Conservation (phyloP, 2,113 vertebrate species). For the Sardina pilchardus region DNA sequence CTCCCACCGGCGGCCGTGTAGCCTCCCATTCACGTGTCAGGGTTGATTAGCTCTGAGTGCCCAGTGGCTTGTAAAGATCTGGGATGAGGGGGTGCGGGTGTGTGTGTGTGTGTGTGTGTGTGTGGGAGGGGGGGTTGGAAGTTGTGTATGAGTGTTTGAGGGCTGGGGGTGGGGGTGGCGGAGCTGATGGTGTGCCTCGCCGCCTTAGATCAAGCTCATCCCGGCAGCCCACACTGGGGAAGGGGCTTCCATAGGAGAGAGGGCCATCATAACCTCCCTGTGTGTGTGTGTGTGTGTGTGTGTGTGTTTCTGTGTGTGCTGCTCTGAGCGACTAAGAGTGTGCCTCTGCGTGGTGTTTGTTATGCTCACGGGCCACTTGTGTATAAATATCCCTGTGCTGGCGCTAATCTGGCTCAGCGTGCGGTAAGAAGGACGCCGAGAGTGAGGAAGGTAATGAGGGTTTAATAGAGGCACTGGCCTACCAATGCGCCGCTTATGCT, state of each 20-base stretch:
- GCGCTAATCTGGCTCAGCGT: constrained; percentile 24
- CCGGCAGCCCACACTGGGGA: background rate
- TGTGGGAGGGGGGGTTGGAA: background rate
- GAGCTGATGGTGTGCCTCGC: constrained; percentile 18
- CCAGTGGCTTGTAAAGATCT: constrained; percentile 43
- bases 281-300: background rate
- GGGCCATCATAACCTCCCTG: background rate
- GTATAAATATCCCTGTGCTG: constrained; percentile 30
- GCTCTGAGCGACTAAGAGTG: background rate
- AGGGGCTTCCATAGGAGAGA: background rate
- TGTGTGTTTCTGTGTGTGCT: background rate
- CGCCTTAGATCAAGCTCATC: constrained; percentile 20
- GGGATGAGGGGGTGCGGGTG: background rate
- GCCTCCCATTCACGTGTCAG: constrained; percentile 41
- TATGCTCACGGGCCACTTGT: background rate
- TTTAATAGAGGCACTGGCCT: constrained; percentile 20
- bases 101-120: background rate
- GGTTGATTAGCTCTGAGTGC: constrained; percentile 34
- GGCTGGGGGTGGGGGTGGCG: background rate
- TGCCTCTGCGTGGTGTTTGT: background rate
- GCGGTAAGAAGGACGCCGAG: background rate
- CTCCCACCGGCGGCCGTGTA: constrained; percentile 21
- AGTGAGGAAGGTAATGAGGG: constrained; percentile 10
- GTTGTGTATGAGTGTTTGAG: background rate
- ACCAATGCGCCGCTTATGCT: constrained; percentile 7